Conservation (phyloP, 2,113 vertebrate genomes). For the Cebus imitator region DNA sequence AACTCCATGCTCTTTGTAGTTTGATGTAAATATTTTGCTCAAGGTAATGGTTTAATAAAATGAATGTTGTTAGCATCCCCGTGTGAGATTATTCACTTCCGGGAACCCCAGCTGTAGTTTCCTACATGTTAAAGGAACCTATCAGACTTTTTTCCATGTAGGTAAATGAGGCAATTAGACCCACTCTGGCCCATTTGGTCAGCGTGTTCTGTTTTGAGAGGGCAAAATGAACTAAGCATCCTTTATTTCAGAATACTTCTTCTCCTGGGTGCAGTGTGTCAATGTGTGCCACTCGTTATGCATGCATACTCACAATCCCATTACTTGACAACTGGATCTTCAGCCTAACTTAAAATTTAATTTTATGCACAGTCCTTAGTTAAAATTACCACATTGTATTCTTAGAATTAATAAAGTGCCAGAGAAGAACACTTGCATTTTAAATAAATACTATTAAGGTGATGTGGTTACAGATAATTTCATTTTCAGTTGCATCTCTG, state of each 20-base stretch:
- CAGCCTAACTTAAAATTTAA: neutral
- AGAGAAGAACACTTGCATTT: constrained; percentile 33
- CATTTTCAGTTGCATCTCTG: constrained; percentile 45
- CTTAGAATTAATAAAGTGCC: constrained; percentile 27
- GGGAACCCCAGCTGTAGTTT: neutral
- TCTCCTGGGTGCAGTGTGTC: neutral
- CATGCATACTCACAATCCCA: neutral
- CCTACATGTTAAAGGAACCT: neutral
- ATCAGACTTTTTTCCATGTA: neutral
- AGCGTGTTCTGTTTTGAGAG: neutral
- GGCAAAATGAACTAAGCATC: neutral
- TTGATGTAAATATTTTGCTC: neutral
- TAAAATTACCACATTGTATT: constrained; percentile 38
- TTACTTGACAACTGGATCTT: neutral
- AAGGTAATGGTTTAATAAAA: neutral
- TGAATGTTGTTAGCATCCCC: neutral
- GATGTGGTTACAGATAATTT: constrained; percentile 57
- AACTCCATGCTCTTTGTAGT: neutral
- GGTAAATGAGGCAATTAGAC: neutral
- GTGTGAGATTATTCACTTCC: neutral
- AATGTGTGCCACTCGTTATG: fast-evolving
- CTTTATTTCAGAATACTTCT: neutral
- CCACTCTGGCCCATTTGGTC: fast-evolving
- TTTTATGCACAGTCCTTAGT: neutral
- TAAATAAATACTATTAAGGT: constrained; percentile 50